phyloP scores from a whole-genome alignment of 2,888 invertebrate species.

The Nephrotoma appendiculata region DNA sequence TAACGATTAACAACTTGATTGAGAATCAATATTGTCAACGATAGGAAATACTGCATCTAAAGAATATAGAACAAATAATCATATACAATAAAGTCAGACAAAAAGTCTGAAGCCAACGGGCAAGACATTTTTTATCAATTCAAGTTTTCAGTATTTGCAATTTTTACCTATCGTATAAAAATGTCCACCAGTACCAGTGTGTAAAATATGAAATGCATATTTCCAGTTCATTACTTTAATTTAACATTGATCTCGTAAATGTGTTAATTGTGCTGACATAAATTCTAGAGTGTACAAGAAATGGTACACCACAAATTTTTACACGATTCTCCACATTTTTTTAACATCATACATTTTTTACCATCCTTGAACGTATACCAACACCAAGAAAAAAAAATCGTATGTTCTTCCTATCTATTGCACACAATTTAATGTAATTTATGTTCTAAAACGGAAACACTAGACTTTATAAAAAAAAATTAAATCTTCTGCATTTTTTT shows the following conservation, averaged over 20 bases:
- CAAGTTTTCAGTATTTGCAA: too few species aligned
- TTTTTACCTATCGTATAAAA: too few species aligned
- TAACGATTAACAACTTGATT: too few species aligned
- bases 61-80: too few species aligned
- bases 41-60: too few species aligned
- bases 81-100: too few species aligned
- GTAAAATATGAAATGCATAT: neutral
- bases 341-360: neutral
- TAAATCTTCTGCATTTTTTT: neutral
- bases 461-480: neutral
- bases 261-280: neutral
- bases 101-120: too few species aligned
- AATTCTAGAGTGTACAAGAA: neutral
- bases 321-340: neutral
- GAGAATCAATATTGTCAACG: too few species aligned
- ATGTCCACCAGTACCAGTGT: too few species aligned
- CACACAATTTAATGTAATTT: neutral
- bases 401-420: neutral
- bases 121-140: too few species aligned
- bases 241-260: neutral
- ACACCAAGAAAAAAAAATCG: neutral
- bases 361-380: neutral
- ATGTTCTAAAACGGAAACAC: neutral
- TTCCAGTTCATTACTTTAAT: neutral
- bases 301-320: neutral